These are phyloP conservation scores for Florisuga fusca DNA, from an alignment of 2,797 vertebrate species.

Conservation along the genomic window DNA sequence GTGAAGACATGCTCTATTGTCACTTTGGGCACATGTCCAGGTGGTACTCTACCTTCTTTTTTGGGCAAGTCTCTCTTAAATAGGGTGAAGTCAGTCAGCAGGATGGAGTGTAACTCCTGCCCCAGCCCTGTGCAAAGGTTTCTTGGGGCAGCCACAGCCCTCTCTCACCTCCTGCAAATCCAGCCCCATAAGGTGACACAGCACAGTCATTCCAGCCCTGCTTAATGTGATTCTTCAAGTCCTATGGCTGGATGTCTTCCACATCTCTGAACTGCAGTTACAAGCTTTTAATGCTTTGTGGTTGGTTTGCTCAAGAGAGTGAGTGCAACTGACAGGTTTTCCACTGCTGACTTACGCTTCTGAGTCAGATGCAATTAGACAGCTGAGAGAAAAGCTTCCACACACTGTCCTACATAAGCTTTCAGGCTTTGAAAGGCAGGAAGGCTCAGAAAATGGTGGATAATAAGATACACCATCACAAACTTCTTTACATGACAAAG, in stretches of 20 bases:
- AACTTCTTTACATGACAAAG: background rate
- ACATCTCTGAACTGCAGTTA: background rate
- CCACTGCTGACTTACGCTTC: background rate
- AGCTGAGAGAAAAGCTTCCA: constrained; percentile 33
- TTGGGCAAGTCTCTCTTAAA: background rate
- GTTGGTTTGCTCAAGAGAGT: background rate
- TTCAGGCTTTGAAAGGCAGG: background rate
- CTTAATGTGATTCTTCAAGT: background rate
- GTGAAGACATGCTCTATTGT: background rate
- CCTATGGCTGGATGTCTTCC: background rate
- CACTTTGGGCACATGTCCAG: background rate
- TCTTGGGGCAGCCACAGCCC: background rate
- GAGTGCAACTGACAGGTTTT: constrained; percentile 15
- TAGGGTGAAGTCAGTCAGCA: background rate
- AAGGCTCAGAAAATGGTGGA: background rate
- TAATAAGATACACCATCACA: background rate
- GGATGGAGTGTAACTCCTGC: background rate
- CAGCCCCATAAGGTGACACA: background rate
- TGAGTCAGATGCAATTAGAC: constrained; percentile 44
- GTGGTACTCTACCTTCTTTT: background rate
- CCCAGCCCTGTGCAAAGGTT: background rate
- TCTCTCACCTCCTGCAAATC: background rate
- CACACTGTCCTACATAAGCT: constrained; percentile 30
- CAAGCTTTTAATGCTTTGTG: background rate
- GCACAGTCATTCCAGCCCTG: background rate